A percentile compares a stretch with the other conserved stretches of the same genome.
Evolutionary conservation across 2,888 invertebrate species (phyloP).

Genomic region (Ophraella communa): DNA sequence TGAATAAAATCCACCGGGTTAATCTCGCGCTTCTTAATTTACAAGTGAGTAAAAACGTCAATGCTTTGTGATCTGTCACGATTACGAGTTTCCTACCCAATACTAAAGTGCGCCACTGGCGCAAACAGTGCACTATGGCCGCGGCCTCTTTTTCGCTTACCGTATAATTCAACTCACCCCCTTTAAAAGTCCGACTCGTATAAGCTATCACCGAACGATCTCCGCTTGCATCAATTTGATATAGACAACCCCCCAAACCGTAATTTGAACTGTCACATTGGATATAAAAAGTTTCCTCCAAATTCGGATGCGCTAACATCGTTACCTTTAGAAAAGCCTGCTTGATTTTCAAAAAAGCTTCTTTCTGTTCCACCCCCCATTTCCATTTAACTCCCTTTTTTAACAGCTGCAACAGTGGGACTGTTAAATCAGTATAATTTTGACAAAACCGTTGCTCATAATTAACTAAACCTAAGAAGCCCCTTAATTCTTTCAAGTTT

Average conservation of each 20-base stretch:
- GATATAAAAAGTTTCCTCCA: constrained; percentile 19
- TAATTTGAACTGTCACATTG: constrained; percentile 4
- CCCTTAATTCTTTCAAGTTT: background rate
- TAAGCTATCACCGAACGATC: constrained; percentile 27
- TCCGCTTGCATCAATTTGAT: background rate
- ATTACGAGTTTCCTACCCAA: constrained; percentile 3
- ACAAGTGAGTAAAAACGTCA: background rate
- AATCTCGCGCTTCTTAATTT: constrained; percentile 22
- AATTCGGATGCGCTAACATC: background rate
- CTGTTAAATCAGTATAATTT: constrained; percentile 3
- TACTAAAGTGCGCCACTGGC: background rate
- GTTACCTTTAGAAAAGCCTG: background rate
- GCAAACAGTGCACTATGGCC: background rate
- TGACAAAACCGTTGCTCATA: constrained; percentile 3
- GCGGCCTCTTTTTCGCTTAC: background rate
- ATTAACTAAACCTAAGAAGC: background rate
- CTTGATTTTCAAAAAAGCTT: background rate
- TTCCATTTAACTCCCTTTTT: background rate
- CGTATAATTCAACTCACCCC: background rate
- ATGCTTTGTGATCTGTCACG: constrained; percentile 27
- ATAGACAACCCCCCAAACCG: constrained; percentile 18
- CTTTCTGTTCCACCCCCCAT: background rate
- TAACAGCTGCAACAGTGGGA: background rate
- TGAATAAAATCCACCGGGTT: constrained; percentile 28
- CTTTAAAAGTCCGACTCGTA: constrained; percentile 6